Evolutionary conservation across 2,888 invertebrate species (phyloP), one percentile per base, ranked within the genome.

Genomic region (Cenopis cana): DNA sequence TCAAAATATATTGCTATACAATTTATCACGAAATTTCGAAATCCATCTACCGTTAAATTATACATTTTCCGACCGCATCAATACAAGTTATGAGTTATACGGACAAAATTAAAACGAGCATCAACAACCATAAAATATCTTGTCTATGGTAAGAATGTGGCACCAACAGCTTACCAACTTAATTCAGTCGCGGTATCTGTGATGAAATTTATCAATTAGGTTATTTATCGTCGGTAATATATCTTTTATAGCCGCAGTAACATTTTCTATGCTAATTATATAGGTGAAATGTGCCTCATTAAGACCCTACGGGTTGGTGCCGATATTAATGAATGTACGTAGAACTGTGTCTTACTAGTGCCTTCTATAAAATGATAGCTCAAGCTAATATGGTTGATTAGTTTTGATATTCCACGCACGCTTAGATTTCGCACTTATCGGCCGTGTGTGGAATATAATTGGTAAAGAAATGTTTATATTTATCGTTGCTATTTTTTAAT

Each of bases 221-320:
- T 61, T 61, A 67, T 71, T 71, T 61, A 71, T 67, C 49, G 50
- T 61, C 9, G n/a, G 18, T 55, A 64, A 71, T 67, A 71, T 56
- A 69, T 69, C 54, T 70, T 60, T 55, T 41, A 66, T 66, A 67
- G 55, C 60, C 55, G 20, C 36, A n/a, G 56, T 55, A 67, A 61
- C 71, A 36, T 70, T 70, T 70, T 65, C 65, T 70, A 66, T 70
- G 70, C 65, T 70, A 70, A 70, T 70, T 70, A 70, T 60, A 17
- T 70, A 70, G 59, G 65, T 70, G 70, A 70, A 70, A 70, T 70
- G 70, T 70, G 17, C 66, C 67, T 71, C 71, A 71, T 71, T 71
- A 71, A 61, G 55, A 12, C 36, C 29, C 18, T 50, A 56, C 24
- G 64, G 65, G 60, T 49, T 60, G 54, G 36, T 61, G 60, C 33